Conservation (phyloP, 1,140 invertebrate species). For the Thrips palmi region DNA sequence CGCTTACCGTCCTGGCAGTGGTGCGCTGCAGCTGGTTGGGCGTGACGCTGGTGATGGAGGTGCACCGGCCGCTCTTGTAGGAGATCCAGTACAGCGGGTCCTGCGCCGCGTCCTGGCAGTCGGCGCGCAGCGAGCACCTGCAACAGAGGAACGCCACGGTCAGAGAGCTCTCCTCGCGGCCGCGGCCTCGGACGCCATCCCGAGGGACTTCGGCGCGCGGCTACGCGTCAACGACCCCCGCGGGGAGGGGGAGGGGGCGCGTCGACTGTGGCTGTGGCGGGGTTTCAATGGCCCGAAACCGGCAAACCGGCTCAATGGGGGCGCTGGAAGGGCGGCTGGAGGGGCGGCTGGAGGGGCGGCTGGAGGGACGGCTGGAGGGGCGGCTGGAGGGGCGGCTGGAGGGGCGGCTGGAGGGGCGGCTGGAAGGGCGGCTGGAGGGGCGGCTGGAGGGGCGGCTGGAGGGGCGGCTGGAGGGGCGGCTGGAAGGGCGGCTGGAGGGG, state of each 20-base stretch:
- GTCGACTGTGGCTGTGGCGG: too few species aligned
- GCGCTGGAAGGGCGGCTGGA: too few species aligned
- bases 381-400: too few species aligned
- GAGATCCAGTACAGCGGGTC: slow-evolving; percentile 91
- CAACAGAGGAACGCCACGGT: slow-evolving; percentile 8
- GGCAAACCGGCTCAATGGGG: too few species aligned
- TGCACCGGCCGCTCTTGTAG: slow-evolving; percentile 88
- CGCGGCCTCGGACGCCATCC: neutral
- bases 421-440: too few species aligned
- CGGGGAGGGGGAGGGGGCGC: slow-evolving; percentile 13
- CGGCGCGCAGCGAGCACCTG: slow-evolving; percentile 70
- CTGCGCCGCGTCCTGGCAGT: slow-evolving; percentile 81
- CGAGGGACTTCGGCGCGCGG: slow-evolving; percentile 5
- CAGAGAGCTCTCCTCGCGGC: neutral
- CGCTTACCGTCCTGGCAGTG: slow-evolving; percentile 61
- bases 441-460: too few species aligned
- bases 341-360: too few species aligned
- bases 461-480: too few species aligned
- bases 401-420: too few species aligned
- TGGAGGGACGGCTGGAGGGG: too few species aligned
- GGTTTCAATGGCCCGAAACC: too few species aligned
- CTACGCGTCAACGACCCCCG: slow-evolving; percentile 11
- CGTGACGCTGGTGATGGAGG: slow-evolving; percentile 80
- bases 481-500: too few species aligned
- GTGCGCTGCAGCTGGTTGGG: slow-evolving; percentile 84